Percentiles rank a stretch among this genome's conserved stretches.
Evolutionary conservation across 1,140 invertebrate genomes (phyloP).

Genomic region (Drosophila pectinifera): DNA sequence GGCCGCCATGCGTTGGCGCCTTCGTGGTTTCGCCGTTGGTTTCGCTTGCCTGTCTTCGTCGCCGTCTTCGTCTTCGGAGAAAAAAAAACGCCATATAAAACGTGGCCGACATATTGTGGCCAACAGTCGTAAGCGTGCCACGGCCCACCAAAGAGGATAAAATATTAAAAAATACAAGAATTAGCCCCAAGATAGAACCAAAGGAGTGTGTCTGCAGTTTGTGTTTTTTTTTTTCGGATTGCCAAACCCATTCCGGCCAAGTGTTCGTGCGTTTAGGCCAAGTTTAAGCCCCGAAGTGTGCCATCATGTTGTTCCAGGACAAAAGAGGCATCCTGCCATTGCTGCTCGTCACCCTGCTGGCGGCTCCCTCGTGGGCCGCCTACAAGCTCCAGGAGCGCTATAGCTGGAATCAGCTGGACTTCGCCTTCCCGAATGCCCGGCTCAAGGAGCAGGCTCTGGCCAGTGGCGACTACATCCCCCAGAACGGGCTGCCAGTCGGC

Average conservation of each 20-base stretch:
- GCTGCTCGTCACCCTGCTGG: constrained; percentile 13
- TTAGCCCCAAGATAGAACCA: not conserved
- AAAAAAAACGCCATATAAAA: constrained; percentile 76
- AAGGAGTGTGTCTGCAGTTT: not conserved
- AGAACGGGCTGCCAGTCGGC: constrained; percentile 91
- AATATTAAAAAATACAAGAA: constrained; percentile 1
- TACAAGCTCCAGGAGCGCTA: constrained; percentile 89
- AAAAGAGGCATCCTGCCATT: constrained; percentile 23
- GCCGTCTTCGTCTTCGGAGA: constrained; percentile 26
- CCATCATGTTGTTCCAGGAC: constrained; percentile 18
- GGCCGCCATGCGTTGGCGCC: constrained; percentile 13
- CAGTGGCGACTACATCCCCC: constrained; percentile 88
- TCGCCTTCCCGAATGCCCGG: constrained; percentile 88
- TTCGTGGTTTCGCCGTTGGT: constrained; percentile 14
- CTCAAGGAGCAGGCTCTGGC: constrained; percentile 88
- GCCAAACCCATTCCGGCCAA: not conserved
- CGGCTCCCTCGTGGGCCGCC: constrained; percentile 68
- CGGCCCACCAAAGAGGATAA: constrained; percentile 51
- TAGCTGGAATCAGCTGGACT: constrained; percentile 91
- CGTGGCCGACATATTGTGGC: constrained; percentile 53
- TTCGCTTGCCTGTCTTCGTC: constrained; percentile 25
- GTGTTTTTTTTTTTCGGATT: constrained; percentile 11
- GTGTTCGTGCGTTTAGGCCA: constrained; percentile 21
- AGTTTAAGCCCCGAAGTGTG: constrained; percentile 17
- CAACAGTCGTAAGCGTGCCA: constrained; percentile 73